Conservation (phyloP, 2,797 vertebrate genomes). For the Gallinago stenura region DNA sequence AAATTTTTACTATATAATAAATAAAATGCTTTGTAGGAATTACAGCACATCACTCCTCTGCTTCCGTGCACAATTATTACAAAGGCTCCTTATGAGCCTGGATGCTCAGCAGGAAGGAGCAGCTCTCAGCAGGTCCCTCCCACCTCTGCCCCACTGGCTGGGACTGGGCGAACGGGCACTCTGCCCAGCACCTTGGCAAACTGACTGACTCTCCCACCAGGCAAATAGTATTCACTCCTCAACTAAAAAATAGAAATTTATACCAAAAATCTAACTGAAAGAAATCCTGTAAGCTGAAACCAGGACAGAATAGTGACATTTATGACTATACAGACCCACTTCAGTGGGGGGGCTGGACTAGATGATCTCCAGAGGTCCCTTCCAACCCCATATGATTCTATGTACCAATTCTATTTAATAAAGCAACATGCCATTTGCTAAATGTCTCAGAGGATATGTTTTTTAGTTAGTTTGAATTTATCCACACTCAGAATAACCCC, state of each 20-base stretch:
- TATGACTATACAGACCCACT: neutral
- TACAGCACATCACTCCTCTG: neutral
- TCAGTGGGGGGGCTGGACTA: too few relatives aligned
- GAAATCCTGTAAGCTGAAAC: neutral
- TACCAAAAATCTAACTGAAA: neutral
- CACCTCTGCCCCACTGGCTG: neutral
- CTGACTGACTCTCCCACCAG: neutral
- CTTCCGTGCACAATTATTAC: fast-evolving
- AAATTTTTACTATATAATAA: neutral
- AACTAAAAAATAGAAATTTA: neutral
- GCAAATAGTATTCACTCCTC: neutral
- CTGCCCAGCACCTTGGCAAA: neutral
- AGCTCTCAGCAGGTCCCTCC: neutral
- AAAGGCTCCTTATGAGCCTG: neutral
- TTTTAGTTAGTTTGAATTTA: neutral
- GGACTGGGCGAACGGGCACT: fast-evolving
- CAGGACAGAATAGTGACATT: neutral
- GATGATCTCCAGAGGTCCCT: too few relatives aligned
- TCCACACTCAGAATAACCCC: neutral
- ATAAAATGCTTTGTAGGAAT: neutral
- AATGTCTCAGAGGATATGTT: neutral
- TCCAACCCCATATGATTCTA: too few relatives aligned
- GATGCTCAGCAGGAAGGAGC: neutral
- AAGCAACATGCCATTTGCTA: neutral
- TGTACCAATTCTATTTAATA: neutral